Base-by-base conservation (phyloP, 2,888 invertebrate species). In the Platynereis dumerilii region DNA sequence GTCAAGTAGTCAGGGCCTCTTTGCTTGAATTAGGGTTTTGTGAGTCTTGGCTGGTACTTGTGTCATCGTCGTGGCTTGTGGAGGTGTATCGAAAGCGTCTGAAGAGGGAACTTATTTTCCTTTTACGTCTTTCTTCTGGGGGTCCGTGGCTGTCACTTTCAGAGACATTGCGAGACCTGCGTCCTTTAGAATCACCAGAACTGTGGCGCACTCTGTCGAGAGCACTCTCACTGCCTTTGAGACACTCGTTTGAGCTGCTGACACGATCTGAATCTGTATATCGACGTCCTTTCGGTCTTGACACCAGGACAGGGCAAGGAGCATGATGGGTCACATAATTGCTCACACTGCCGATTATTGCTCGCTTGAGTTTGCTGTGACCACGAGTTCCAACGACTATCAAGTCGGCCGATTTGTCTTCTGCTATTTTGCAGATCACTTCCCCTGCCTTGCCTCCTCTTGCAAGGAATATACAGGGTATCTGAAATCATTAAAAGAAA, bases 341-440 rank as follows among this genome's bases (percentile, higher is more conserved):
- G 7, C 45, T 45, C 2, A 60, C 60, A 22, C 53, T 52, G 26
- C 65, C 65, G n/a, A 65, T 15, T 2, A 65, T 24, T 20, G 56
- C 56, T 22, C 65, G 24, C 15, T 24, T 29, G 54, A 65, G 42
- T 24, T 55, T 59, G 54, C 60, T 28, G 26, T 60, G 65, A 1
- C 65, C 65, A 1, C 55, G 39, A 1, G 65, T 65, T 1, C 65
- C 65, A 20, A 65, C 48, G 3, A 65, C 52, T 20, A 65, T 60
- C 2, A 60, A 15, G 45, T 65, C 65, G 12, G 60, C 65, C 10
- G 29, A 26, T 7, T 15, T 22, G 20, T 59, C 59, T 59, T 65
- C 65, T 10, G 65, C 65, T 27, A 39, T 45, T 1, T 39, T 34
- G 27, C 59, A 42, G 27, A 65, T 52, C 26, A 52, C 60, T 39